phyloP scores from a whole-genome alignment of 2,888 invertebrate species.

The Callosobruchus maculatus region DNA sequence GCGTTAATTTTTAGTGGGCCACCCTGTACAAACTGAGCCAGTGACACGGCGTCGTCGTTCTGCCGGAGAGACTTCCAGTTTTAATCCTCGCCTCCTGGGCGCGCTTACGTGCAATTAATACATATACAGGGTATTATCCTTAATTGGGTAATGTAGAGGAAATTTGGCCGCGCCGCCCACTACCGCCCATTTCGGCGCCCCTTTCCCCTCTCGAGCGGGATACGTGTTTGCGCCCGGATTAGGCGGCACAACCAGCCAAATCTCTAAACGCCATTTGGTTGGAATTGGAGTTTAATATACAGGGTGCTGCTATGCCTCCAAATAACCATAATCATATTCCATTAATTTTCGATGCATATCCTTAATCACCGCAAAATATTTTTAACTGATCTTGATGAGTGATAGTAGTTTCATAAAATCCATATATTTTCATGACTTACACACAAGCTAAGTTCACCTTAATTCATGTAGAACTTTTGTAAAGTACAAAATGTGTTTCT shows the following conservation, averaged over 20 bases:
- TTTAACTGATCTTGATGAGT: no score
- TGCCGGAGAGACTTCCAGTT: conserved; percentile 1
- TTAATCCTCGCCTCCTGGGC: conserved; percentile 2
- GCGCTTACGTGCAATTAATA: conserved; percentile 25
- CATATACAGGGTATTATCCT: conserved; percentile 23
- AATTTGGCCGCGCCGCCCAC: conserved; percentile 14
- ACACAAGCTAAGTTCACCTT: no score
- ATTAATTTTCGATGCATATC: no score
- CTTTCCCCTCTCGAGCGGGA: not conserved
- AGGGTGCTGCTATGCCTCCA: not conserved
- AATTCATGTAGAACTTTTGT: no score
- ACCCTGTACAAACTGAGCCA: not conserved
- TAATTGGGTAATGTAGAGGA: conserved; percentile 33
- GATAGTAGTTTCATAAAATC: no score
- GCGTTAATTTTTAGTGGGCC: not conserved
- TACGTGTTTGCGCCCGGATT: not conserved
- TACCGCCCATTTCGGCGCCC: not conserved
- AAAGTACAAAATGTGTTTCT: no score
- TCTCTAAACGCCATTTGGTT: not conserved
- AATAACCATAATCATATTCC: no score
- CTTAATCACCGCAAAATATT: no score
- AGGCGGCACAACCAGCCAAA: not conserved
- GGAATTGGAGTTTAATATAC: not conserved
- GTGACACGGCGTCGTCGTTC: not conserved
- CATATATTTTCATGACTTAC: no score